A percentile compares a stretch with the other conserved stretches of the same genome.
Conservation (phyloP, 2,113 vertebrate species). For the Actenoides hombroni region DNA sequence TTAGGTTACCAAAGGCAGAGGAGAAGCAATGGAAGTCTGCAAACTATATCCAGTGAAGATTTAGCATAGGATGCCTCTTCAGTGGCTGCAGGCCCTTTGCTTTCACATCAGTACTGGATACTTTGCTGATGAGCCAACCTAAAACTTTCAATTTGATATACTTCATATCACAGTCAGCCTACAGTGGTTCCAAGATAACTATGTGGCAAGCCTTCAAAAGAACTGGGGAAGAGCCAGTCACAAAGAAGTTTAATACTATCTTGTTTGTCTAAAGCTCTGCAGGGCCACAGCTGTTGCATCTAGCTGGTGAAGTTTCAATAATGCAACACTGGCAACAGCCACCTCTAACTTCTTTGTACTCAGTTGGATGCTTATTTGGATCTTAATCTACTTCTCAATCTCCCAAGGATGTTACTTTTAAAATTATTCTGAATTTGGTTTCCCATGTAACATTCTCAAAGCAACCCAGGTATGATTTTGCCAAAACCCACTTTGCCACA, state of each 20-base stretch:
- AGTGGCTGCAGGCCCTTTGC: background rate
- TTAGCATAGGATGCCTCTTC: background rate
- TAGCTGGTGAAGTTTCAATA: background rate
- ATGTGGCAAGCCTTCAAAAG: background rate
- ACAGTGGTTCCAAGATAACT: background rate
- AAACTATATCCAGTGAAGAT: background rate
- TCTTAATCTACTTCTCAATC: background rate
- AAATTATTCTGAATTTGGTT: background rate
- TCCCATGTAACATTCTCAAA: background rate
- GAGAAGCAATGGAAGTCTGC: background rate
- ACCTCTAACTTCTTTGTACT: background rate
- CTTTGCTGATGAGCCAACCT: background rate
- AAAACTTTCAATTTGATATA: background rate
- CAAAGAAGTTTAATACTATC: background rate
- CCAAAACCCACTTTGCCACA: fast-evolving
- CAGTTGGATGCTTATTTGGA: background rate
- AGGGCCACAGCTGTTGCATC: background rate
- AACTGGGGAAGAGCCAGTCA: background rate
- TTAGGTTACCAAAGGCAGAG: background rate
- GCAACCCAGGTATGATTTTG: background rate
- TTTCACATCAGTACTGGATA: background rate
- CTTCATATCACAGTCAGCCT: background rate
- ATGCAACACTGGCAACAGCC: background rate
- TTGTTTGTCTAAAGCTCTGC: background rate
- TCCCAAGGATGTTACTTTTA: background rate